Evolutionary conservation across 2,888 invertebrate genomes (phyloP), one percentile per base, ranked within the genome.

Genomic region (Galerucella nymphaeae): DNA sequence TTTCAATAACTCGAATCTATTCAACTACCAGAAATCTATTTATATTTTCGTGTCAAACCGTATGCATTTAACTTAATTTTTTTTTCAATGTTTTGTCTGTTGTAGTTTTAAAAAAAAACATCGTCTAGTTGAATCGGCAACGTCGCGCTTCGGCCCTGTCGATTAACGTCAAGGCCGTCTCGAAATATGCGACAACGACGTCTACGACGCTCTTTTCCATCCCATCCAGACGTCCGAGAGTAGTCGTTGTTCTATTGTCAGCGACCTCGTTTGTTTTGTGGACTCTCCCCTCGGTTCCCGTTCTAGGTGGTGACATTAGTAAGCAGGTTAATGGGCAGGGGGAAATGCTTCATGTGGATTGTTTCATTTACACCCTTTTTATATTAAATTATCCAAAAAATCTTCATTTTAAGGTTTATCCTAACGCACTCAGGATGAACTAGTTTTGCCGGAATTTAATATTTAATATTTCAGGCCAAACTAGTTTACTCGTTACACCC

Each of bases 81-180:
- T 53, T 16, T 16, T 16, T 53, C 30, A 30, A 30, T 30, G 30
- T n/a, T 18, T 14, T 63, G 20, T 5, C 18, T 63, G 10, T 14
- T 20, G 10, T 16, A 10, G 16, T 2, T 16, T n/a, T 63, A 8
- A 45, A 18, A 50, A n/a, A 41, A 59, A 59, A 14, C 10, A 59
- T 59, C 23, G 59, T 38, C 30, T 30, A 16, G 30, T 38, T 30
- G 16, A 9, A 38, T 9, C 66, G 66, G 66, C 66, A 66, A 66
- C 66, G 20, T 59, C 14, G 58, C 23, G 57, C 58, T 18, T 20
- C 66, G 20, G n/a, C 16, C 20, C 45, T 9, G 42, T n/a, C 66
- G 58, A 58, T 58, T 66, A 58, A 66, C 66, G 57, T 58, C 66
- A 66, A 66, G 66, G 66, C 20, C 66, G 66, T 66, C 66, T 66